Evolutionary conservation across 1,140 invertebrate genomes (phyloP), one percentile per base, ranked within the genome.

Genomic region (Listronotus oregonensis): DNA sequence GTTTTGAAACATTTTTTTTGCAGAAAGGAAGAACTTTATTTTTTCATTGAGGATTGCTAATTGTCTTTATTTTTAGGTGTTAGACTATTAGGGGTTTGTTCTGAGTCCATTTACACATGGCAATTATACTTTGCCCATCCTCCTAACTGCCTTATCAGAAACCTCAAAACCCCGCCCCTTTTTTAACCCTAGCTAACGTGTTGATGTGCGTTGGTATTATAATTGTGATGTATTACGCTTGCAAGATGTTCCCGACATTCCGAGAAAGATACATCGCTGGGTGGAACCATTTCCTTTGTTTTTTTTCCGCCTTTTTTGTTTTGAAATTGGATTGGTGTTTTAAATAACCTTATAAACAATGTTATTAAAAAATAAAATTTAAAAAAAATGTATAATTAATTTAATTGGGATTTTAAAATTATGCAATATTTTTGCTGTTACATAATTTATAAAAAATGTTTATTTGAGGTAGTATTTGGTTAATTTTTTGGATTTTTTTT

Each of bases 241-340:
- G 7, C 80, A 85, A 61, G 84, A 89, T 58, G 74, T 94, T 11
- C 90, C 93, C 3, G 18, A 14, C 10, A 34, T 74, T 1, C 52
- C 6, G 65, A 71, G 14, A 68, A 47, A 72, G 79, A 31, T 73
- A 81, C 0, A 69, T 86, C 39, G 85, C 84, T 21, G 70, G 80
- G 1, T 66, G 81, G 0, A 49, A 78, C 62, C 77, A 50, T 84
- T 86, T 59, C 85, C 84, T n/a, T 78, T 90, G 0, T 90, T 85
- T 70, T 90, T 93, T 71, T 3, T 91, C 88, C 0, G 89, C 89
- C 0, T 79, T 93, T 1, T 93, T 90, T 75, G 88, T 90, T 1
- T 83, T 91, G 89, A 89, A n/a, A 92, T 93, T 61, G 87, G 86
- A 31, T 82, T 89, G 51, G 83, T 86, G 82, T 77, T 80, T 21